Evolutionary conservation across 2,888 invertebrate genomes (phyloP).

Genomic region (Eurois occulta): DNA sequence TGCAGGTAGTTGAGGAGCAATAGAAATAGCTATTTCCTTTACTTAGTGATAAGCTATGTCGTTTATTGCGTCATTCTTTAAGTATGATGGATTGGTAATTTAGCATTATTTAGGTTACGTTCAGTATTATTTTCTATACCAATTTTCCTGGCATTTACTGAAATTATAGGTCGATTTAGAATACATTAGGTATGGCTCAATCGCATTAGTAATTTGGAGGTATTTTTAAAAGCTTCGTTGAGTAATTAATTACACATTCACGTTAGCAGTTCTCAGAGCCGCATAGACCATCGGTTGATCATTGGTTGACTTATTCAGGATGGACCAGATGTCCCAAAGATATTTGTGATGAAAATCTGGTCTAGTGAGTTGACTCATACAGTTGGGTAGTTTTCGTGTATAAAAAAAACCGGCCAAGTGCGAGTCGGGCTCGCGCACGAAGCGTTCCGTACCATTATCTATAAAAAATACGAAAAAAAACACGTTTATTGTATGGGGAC

Average conservation of each 20-base stretch:
- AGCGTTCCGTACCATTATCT: no score
- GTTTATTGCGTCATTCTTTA: slow-evolving; percentile 31
- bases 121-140: slow-evolving; percentile 14
- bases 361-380: neutral
- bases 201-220: neutral
- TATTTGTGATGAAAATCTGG: neutral
- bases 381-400: neutral
- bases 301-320: neutral
- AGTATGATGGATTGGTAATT: slow-evolving; percentile 51
- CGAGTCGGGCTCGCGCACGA: no score
- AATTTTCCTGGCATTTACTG: neutral
- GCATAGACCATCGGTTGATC: neutral
- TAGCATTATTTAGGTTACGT: slow-evolving; percentile 1
- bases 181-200: neutral
- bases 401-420: no score
- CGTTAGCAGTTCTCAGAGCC: neutral
- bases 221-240: neutral
- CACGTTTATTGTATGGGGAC: no score
- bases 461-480: no score
- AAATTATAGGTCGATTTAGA: slow-evolving; percentile 3
- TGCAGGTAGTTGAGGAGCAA: slow-evolving; percentile 37
- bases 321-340: neutral
- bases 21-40: slow-evolving; percentile 39
- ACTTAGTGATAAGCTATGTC: slow-evolving; percentile 41
- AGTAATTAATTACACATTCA: neutral